These are phyloP conservation scores for Galerucella calmariensis DNA, from an alignment of 2,888 invertebrate genomes.

Conservation along the genomic window DNA sequence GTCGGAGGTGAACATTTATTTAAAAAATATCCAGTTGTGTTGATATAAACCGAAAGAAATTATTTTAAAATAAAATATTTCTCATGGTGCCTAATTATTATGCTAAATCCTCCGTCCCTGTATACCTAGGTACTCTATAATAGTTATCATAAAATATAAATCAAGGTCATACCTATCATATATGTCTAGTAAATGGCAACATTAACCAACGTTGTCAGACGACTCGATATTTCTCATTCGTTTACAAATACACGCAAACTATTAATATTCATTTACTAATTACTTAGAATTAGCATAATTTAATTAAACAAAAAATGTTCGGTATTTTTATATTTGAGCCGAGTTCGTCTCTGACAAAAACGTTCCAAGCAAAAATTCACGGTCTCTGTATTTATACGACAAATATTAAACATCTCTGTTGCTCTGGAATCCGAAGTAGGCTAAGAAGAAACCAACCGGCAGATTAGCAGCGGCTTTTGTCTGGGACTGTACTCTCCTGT, in stretches of 20 bases:
- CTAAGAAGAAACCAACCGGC: constrained; percentile 40
- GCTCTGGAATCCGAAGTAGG: constrained; percentile 43
- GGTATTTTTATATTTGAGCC: neutral
- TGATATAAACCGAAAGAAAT: too few relatives aligned
- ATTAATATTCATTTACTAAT: neutral
- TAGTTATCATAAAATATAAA: neutral
- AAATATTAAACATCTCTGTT: constrained; percentile 30
- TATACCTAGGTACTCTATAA: too few relatives aligned
- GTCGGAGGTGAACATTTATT: too few relatives aligned
- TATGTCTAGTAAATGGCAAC: neutral
- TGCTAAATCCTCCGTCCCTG: too few relatives aligned
- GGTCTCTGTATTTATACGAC: constrained; percentile 19
- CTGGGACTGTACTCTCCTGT: constrained; percentile 56
- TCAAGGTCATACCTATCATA: neutral
- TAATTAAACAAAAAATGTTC: neutral
- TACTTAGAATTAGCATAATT: neutral
- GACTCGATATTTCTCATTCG: neutral
- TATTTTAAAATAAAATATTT: too few relatives aligned
- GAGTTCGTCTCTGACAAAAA: constrained; percentile 7
- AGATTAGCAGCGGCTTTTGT: constrained; percentile 52
- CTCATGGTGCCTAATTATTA: too few relatives aligned
- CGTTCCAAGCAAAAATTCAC: constrained; percentile 10
- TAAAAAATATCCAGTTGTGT: too few relatives aligned
- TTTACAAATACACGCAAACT: neutral
- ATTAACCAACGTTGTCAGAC: neutral